Conservation (phyloP, 2,888 invertebrate genomes). For the Phengaris alcon region DNA sequence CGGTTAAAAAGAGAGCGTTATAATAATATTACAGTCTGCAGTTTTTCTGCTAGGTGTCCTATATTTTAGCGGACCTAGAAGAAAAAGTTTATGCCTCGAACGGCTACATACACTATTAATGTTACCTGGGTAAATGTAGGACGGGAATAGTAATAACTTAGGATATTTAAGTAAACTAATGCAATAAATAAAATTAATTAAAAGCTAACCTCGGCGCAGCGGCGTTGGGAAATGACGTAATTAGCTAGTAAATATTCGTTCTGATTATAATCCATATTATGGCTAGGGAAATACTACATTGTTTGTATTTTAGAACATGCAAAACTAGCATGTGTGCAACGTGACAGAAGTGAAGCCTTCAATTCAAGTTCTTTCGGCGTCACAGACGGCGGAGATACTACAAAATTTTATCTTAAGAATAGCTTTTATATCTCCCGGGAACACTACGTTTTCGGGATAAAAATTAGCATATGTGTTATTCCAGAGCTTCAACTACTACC, state of each 20-base stretch:
- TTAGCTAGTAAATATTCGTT: constrained; percentile 14
- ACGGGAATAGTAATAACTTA: not conserved
- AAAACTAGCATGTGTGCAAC: not conserved
- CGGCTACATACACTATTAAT: not conserved
- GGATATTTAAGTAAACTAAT: constrained; percentile 22
- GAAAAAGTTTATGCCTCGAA: not conserved
- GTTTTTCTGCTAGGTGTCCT: no score
- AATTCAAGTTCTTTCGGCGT: no score
- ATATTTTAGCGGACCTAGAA: not conserved
- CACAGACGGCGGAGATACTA: no score
- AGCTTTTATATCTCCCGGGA: no score
- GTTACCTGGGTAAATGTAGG: not conserved
- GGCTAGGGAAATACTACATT: not conserved
- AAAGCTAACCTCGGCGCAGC: constrained; percentile 19
- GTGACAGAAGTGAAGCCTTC: no score
- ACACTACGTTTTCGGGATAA: no score
- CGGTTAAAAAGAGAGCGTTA: no score
- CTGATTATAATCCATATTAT: not conserved
- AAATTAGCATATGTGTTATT: no score
- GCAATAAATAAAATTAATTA: constrained; percentile 25
- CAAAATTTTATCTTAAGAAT: no score
- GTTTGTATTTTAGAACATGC: not conserved
- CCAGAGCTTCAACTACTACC: no score
- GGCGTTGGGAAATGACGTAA: constrained; percentile 8
- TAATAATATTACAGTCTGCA: no score